Evolutionary conservation across 2,113 vertebrate species (phyloP), one percentile per base, ranked within the genome.

Genomic region (Grallaria varia): DNA sequence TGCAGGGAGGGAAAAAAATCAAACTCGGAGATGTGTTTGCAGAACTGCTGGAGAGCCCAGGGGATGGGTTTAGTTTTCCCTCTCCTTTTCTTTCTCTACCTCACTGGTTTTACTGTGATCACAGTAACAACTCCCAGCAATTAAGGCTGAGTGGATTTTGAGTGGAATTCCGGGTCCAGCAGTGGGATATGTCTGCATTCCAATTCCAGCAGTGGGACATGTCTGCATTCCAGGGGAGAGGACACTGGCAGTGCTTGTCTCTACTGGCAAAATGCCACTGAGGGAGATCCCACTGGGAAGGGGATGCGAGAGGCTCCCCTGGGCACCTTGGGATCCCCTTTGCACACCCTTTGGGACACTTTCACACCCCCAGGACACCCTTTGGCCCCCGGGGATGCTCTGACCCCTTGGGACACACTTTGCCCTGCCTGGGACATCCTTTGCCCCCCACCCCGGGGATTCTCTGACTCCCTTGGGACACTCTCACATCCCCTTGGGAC

Each of bases 191-290:
- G n/a, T 7, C 8, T 7, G 35, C 40, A 9, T 27, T 40, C 25
- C 35, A 2, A n/a, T n/a, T 31, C 63, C 64, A 42, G 52, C 40
- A 1, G 63, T 0, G 27, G 71, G 71, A 22, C 6, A 0, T 5
- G n/a, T 7, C 8, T 7, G 35, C 40, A 9, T 27, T 40, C 25
- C 35, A 2, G 5, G 55, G n/a, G 21, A 27, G 21, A 8, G 39
- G 71, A 10, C 45, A 22, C 13, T 0, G 86, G 11, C 30, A 5
- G 0, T 0, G n/a, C 75, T 24, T 3, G 49, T 37, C 52, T 28
- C 5, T 4, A 0, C 1, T 5, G 33, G 33, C 37, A 30, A 2
- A 30, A 39, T 1, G 68, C 4, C 27, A 28, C 30, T 4, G 12
- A 5, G 28, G 64, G 40, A n/a, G 4, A 14, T n/a, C 52, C 74